Conservation (phyloP, 1,140 invertebrate species). For the Nymphalis io region DNA sequence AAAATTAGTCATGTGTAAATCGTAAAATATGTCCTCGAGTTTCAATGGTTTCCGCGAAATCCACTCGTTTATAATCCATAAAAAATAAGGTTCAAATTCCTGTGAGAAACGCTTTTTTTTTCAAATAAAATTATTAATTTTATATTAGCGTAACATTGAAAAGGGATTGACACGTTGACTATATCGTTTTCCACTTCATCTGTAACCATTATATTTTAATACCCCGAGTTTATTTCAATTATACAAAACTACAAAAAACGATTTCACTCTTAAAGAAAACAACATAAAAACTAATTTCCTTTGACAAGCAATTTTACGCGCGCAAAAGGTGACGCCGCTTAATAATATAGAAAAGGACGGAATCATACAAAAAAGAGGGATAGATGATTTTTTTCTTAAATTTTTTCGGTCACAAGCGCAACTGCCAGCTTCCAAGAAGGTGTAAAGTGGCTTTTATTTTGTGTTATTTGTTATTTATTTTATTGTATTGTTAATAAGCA, state of each 20-base stretch:
- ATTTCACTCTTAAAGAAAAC: conserved; percentile 5
- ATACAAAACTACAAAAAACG: conserved; percentile 16
- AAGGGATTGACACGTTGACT: conserved; percentile 75
- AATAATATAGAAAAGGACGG: conserved; percentile 46
- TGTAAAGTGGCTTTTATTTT: conserved; percentile 79
- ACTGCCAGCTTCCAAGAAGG: conserved; percentile 78
- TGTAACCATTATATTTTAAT: conserved; percentile 65
- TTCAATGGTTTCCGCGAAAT: conserved; percentile 55
- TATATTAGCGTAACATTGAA: conserved; percentile 72
- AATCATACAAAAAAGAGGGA: conserved; percentile 49
- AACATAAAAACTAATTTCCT: conserved; percentile 37
- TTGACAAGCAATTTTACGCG: conserved; percentile 30
- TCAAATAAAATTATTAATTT: conserved; percentile 73
- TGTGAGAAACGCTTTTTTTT: conserved; percentile 8
- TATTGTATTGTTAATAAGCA: conserved; percentile 81
- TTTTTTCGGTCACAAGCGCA: conserved; percentile 60
- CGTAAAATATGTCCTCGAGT: conserved; percentile 59
- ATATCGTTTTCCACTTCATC: conserved; percentile 79
- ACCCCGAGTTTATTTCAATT: conserved; percentile 43
- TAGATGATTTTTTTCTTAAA: conserved; percentile 49
- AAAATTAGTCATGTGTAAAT: conserved; percentile 58
- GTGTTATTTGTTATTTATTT: conserved; percentile 79
- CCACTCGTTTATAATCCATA: conserved; percentile 21
- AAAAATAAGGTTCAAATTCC: conserved; percentile 34
- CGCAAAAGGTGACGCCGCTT: conserved; percentile 34